Conservation (phyloP, 2,113 vertebrate species). For the Recurvirostra avosetta region DNA sequence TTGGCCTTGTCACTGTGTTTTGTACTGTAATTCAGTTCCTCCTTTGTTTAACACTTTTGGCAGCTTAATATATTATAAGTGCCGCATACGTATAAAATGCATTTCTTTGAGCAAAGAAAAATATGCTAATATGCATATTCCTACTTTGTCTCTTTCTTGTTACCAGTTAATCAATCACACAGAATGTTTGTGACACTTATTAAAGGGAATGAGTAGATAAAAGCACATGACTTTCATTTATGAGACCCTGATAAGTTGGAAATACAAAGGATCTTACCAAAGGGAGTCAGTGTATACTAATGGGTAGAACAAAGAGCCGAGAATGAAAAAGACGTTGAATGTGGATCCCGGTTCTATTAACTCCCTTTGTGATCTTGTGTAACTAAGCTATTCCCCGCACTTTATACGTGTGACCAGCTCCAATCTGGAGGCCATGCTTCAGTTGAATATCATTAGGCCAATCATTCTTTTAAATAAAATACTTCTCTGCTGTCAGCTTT, state of each 20-base stretch:
- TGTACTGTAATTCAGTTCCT: constrained; percentile 14
- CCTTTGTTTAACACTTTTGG: constrained; percentile 58
- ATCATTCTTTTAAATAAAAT: constrained; percentile 41
- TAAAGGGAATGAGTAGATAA: constrained; percentile 67
- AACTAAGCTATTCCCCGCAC: constrained; percentile 21
- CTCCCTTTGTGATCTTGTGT: constrained; percentile 48
- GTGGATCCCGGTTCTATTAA: constrained; percentile 58
- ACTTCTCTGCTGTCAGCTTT: constrained; percentile 24
- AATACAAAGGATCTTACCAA: constrained; percentile 65
- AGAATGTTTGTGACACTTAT: constrained; percentile 64
- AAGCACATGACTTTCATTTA: constrained; percentile 64
- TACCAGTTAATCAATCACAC: constrained; percentile 65
- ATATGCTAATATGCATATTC: constrained; percentile 49
- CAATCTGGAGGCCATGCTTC: constrained; percentile 27
- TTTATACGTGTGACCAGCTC: constrained; percentile 7
- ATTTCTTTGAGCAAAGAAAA: constrained; percentile 46
- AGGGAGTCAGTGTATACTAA: constrained; percentile 64
- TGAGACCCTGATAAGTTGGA: constrained; percentile 62
- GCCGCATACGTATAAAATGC: background rate
- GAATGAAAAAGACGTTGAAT: constrained; percentile 37
- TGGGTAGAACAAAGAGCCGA: constrained; percentile 54
- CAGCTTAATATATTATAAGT: constrained; percentile 40
- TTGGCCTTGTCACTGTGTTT: constrained; percentile 25
- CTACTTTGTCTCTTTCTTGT: constrained; percentile 62
- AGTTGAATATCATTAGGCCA: constrained; percentile 22